Evolutionary conservation across 2,113 vertebrate species (phyloP).

Genomic region (Xiphophorus maculatus): DNA sequence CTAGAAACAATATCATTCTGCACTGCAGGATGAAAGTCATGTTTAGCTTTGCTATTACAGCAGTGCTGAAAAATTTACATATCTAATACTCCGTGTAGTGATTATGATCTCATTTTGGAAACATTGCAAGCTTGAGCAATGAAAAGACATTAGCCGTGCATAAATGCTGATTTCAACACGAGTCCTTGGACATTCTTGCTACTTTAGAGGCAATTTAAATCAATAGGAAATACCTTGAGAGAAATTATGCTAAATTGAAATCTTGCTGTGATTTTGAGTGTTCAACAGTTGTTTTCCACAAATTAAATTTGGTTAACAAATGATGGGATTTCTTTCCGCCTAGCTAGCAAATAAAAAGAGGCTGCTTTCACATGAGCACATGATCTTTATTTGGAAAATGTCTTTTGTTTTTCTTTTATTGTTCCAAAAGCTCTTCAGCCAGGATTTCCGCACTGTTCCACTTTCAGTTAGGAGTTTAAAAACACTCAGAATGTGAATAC

Average conservation of each 20-base stretch:
- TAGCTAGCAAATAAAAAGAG: not conserved
- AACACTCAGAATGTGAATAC: not conserved
- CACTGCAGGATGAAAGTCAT: not conserved
- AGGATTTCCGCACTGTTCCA: not conserved
- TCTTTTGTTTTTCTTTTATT: not conserved
- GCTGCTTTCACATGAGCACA: not conserved
- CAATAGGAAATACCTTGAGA: not conserved
- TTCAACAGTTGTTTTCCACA: not conserved
- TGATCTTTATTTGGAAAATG: not conserved
- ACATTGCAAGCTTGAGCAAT: not conserved
- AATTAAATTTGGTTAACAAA: not conserved
- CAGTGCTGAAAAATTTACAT: not conserved
- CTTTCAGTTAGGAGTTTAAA: not conserved
- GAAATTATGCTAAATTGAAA: constrained; percentile 1
- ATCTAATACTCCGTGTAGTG: not conserved
- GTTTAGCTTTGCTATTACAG: not conserved
- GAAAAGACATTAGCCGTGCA: not conserved
- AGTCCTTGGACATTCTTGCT: not conserved
- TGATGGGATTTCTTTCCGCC: not conserved
- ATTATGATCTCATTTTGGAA: not conserved
- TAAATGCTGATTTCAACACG: not conserved
- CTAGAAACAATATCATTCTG: not conserved
- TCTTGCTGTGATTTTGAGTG: not conserved
- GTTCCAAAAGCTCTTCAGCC: not conserved
- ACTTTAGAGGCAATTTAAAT: not conserved